Base-by-base conservation (phyloP, 2,888 invertebrate species). In the Cephus rjabovi region DNA sequence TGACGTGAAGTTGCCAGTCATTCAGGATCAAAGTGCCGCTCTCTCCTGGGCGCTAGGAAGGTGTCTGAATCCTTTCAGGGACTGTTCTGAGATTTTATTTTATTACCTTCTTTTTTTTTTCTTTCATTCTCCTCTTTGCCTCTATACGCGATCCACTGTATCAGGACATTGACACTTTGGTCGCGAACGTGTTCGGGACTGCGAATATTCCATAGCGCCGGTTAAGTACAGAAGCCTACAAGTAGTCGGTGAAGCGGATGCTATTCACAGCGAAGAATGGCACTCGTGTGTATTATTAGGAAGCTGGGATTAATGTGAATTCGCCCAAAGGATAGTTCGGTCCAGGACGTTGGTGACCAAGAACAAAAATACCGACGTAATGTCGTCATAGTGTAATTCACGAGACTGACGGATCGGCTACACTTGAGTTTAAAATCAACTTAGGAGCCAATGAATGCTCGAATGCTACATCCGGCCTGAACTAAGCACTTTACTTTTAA, bases 1-100 rank as follows among this genome's bases (percentile, higher is more conserved):
- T 82, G 35, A 84, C 79, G 84, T 85, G 84, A 88, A 89, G 82
- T 86, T 87, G 85, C 87, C 83, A 88, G 89, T 90, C 90, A 90
- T 87, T 84, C 80, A 77, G 85, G 89, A 89, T 90, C 88, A 89
- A 89, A 89, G 88, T 84, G 84, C 86, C 88, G 79, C 79, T 69
- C 76, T 74, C 78, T 76, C 75, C 68, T 31, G 76, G 56, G 75
- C 75, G 70, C 56, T 37, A 69, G 73, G 75, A 74, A 68, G 15
- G 33, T 15, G 74, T 75, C 69, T 75, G 78, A 75, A 68, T 71
- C 71, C 71, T 31, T 71, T 34, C 71, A 71, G 71, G 30, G 71
- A 71, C 71, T 34, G 71, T 71, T 71, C 71, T 71, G 1, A 31
- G 31, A 71, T 71, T 71, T 71, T 71, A 15, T 15, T 37, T 15